phyloP scores from a whole-genome alignment of 2,113 vertebrate species.

The Cynopterus brachyotis region DNA sequence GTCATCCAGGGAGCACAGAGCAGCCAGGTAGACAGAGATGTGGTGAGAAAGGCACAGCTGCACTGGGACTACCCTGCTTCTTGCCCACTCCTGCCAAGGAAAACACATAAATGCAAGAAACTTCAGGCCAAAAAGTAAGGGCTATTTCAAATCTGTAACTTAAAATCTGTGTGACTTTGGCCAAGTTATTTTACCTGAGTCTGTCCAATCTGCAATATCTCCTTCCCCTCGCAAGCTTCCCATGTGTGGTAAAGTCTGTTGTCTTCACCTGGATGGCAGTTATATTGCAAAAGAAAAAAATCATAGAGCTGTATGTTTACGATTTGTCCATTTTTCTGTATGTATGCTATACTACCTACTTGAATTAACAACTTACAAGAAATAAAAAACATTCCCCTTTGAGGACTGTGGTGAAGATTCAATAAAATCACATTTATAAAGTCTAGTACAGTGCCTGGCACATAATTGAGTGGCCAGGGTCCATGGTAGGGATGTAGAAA shows the following conservation, averaged over 20 bases:
- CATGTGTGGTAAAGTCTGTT: background rate
- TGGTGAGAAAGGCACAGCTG: background rate
- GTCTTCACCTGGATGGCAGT: background rate
- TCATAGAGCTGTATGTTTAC: background rate
- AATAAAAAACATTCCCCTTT: background rate
- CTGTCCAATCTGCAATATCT: background rate
- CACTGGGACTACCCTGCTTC: background rate
- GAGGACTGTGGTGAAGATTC: background rate
- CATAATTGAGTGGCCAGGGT: background rate
- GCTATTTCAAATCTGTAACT: conserved; percentile 1
- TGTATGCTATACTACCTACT: background rate
- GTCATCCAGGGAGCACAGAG: background rate
- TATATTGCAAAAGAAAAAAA: background rate
- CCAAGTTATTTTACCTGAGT: background rate
- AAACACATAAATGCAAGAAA: background rate
- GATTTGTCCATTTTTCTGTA: background rate
- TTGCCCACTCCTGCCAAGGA: background rate
- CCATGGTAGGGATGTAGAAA: background rate
- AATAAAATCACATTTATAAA: background rate
- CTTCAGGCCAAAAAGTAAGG: background rate
- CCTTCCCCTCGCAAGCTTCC: background rate
- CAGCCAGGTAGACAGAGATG: background rate
- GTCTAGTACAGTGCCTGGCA: background rate
- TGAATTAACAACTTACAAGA: background rate
- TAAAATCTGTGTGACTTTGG: background rate